These are phyloP conservation scores for Meloe dianella DNA, from an alignment of 2,888 invertebrate species.

Conservation along the genomic window DNA sequence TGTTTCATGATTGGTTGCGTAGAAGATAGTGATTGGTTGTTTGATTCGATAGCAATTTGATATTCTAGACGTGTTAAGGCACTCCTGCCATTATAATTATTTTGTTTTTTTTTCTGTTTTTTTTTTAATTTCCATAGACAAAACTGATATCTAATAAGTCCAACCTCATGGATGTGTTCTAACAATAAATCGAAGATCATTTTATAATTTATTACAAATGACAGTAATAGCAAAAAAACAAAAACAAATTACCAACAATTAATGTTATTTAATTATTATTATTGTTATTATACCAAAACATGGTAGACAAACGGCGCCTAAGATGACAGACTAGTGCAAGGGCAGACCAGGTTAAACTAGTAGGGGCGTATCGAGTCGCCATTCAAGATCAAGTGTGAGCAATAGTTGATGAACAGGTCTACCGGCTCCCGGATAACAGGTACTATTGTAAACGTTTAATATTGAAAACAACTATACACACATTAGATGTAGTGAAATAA, in stretches of 20 bases:
- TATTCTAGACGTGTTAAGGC: conserved; percentile 42
- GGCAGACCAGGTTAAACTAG: conserved; percentile 53
- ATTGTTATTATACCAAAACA: conserved; percentile 19
- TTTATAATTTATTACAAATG: background rate
- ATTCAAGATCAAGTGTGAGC: conserved; percentile 59
- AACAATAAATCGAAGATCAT: background rate
- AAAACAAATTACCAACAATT: too few relatives aligned
- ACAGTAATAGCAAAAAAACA: background rate
- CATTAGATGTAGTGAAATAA: conserved; percentile 13
- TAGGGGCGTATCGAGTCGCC: conserved; percentile 57
- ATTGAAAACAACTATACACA: conserved; percentile 53
- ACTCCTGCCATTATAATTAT: conserved; percentile 7
- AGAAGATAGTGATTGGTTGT: conserved; percentile 44
- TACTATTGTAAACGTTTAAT: conserved; percentile 60
- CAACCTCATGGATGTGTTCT: background rate
- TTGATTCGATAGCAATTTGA: conserved; percentile 40
- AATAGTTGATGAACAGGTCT: conserved; percentile 60
- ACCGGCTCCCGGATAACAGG: conserved; percentile 58
- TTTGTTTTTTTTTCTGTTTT: background rate
- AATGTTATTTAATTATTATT: too few relatives aligned
- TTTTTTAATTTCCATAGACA: background rate
- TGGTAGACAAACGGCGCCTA: conserved; percentile 45
- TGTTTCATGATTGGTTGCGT: conserved; percentile 41
- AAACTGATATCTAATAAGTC: background rate
- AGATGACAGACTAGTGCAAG: conserved; percentile 41